Evolutionary conservation across 1,140 invertebrate genomes (phyloP).

Genomic region (Vanessa tameamea): DNA sequence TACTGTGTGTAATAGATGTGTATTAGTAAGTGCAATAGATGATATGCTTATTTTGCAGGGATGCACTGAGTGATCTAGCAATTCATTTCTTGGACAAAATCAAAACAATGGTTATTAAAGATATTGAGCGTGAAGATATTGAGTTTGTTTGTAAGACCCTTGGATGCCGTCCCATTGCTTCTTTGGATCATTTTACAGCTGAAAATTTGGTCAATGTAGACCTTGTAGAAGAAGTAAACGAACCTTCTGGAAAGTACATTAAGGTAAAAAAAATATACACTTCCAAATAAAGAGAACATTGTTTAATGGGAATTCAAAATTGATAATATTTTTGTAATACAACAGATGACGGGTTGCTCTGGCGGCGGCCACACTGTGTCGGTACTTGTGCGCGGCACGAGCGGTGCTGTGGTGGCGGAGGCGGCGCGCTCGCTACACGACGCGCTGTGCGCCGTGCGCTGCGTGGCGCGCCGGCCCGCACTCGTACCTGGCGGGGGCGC

Average conservation of each 20-base stretch:
- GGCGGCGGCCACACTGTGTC: conserved; percentile 95
- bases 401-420: conserved; percentile 97
- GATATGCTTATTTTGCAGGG: conserved; percentile 79
- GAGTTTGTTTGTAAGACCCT: conserved; percentile 64
- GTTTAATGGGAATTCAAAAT: neutral
- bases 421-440: conserved; percentile 98
- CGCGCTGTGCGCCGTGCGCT: conserved; percentile 98
- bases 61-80: conserved; percentile 98
- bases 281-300: neutral
- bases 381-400: conserved; percentile 97
- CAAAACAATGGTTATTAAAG: conserved; percentile 92
- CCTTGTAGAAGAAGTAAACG: conserved; percentile 95
- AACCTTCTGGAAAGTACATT: conserved; percentile 95
- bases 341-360: conserved; percentile 92
- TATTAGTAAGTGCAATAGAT: conserved; percentile 2
- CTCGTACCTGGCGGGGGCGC: conserved; percentile 98
- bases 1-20: neutral
- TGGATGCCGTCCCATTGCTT: conserved; percentile 98
- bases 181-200: conserved; percentile 96
- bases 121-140: conserved; percentile 26
- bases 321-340: neutral
- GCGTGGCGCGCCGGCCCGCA: conserved; percentile 95
- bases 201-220: conserved; percentile 96
- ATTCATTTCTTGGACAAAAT: conserved; percentile 99
- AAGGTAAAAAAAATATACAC: conserved; percentile 97